phyloP scores from a whole-genome alignment of 2,797 vertebrate genomes.

The Sebastes goodei region DNA sequence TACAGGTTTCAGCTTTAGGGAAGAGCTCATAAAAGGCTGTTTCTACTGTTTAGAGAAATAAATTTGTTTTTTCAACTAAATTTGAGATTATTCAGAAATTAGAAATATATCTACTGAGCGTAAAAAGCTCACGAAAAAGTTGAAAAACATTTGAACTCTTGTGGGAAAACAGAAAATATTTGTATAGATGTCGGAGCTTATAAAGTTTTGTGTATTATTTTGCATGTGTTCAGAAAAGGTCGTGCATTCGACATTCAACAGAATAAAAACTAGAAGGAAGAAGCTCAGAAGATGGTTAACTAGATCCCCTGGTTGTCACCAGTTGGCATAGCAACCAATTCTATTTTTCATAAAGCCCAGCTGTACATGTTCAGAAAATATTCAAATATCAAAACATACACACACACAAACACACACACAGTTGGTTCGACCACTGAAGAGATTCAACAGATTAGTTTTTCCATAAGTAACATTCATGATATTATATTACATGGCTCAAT shows the following conservation, averaged over 20 bases:
- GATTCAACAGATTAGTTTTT: slow-evolving; percentile 8
- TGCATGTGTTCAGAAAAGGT: not conserved
- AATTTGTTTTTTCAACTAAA: not conserved
- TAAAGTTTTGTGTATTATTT: not conserved
- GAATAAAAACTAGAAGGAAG: not conserved
- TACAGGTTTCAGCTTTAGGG: not conserved
- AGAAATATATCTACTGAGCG: not conserved
- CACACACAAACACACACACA: not conserved
- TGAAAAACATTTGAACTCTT: not conserved
- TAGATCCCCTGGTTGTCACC: slow-evolving; percentile 50
- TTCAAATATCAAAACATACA: slow-evolving; percentile 22
- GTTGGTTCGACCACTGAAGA: not conserved
- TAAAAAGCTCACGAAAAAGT: not conserved
- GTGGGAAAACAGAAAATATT: not conserved
- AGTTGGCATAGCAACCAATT: slow-evolving; percentile 67
- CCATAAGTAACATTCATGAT: slow-evolving; percentile 15
- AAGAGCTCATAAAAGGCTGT: not conserved
- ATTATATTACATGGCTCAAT: slow-evolving; percentile 7
- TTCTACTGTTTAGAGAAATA: not conserved
- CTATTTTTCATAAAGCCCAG: slow-evolving; percentile 44
- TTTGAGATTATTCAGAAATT: not conserved
- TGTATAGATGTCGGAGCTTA: not conserved
- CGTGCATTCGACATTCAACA: not conserved
- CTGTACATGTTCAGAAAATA: slow-evolving; percentile 27
- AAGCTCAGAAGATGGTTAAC: slow-evolving; percentile 38